phyloP scores from a whole-genome alignment of 2,888 invertebrate species.

The Omphaloscelis lunosa region DNA sequence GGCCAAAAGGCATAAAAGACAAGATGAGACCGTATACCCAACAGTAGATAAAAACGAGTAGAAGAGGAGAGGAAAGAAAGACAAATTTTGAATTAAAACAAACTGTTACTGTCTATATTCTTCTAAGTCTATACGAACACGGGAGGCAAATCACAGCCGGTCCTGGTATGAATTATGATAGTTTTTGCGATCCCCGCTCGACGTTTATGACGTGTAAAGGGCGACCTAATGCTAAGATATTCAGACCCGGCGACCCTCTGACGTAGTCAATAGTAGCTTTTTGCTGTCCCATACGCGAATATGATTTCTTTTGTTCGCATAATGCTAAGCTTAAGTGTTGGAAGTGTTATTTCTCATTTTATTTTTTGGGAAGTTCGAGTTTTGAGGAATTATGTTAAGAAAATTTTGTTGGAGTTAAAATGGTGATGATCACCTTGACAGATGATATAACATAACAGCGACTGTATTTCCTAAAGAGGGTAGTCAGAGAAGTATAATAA shows the following conservation, averaged over 20 bases:
- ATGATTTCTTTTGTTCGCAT: constrained; percentile 66
- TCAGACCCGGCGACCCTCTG: constrained; percentile 65
- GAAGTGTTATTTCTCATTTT: constrained; percentile 53
- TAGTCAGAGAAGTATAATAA: neutral
- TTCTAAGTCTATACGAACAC: constrained; percentile 52
- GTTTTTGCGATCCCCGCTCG: constrained; percentile 76
- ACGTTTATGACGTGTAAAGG: constrained; percentile 78
- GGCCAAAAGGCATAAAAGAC: too few species aligned
- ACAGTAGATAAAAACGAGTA: too few species aligned
- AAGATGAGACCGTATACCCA: too few species aligned
- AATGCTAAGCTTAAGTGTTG: constrained; percentile 53
- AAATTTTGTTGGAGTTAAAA: neutral
- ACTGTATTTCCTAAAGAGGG: neutral
- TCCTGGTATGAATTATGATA: constrained; percentile 80
- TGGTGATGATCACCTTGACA: neutral
- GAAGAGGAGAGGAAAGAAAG: neutral
- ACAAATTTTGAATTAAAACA: neutral
- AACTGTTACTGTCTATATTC: constrained; percentile 23
- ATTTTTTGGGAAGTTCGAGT: constrained; percentile 17
- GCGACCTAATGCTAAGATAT: constrained; percentile 68
- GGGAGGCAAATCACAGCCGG: constrained; percentile 75
- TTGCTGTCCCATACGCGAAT: constrained; percentile 57
- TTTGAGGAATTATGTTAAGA: constrained; percentile 12
- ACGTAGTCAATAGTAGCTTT: constrained; percentile 66
- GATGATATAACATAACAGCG: neutral